A percentile compares a stretch with the other conserved stretches of the same genome.
These are phyloP conservation scores for Aromia moschata DNA, from an alignment of 2,888 invertebrate genomes.

Conservation along the genomic window DNA sequence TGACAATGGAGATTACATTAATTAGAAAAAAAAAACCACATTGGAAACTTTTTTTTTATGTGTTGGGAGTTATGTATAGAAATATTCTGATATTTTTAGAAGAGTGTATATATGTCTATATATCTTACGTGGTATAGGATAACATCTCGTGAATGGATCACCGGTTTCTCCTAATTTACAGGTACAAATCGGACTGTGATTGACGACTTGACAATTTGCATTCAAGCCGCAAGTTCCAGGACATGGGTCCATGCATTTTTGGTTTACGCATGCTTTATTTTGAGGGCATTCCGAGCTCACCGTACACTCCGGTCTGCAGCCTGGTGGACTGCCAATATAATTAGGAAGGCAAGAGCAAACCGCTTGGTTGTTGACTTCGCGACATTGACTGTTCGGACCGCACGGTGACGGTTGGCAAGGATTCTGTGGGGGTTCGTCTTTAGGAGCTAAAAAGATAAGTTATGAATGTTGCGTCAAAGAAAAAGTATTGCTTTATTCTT, in stretches of 20 bases:
- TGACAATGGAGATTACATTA: too few relatives aligned
- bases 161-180: conserved; percentile 69
- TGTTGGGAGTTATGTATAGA: too few relatives aligned
- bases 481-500: conserved; percentile 39
- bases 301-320: conserved; percentile 74
- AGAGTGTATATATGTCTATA: too few relatives aligned
- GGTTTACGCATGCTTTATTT: conserved; percentile 72
- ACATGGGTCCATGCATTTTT: conserved; percentile 78
- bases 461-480: not conserved
- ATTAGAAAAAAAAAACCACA: too few relatives aligned
- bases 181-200: conserved; percentile 77
- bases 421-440: conserved; percentile 47
- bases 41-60: too few relatives aligned
- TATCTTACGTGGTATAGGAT: conserved; percentile 55
- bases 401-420: conserved; percentile 77
- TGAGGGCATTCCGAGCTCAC: conserved; percentile 73
- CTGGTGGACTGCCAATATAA: conserved; percentile 74
- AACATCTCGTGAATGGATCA: conserved; percentile 63
- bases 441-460: conserved; percentile 28
- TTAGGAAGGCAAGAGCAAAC: conserved; percentile 76
- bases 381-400: conserved; percentile 84
- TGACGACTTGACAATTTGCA: conserved; percentile 75
- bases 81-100: too few relatives aligned
- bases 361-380: conserved; percentile 72
- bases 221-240: conserved; percentile 76